Evolutionary conservation across 2,888 invertebrate genomes (phyloP).

Genomic region (Drosophila putrida): DNA sequence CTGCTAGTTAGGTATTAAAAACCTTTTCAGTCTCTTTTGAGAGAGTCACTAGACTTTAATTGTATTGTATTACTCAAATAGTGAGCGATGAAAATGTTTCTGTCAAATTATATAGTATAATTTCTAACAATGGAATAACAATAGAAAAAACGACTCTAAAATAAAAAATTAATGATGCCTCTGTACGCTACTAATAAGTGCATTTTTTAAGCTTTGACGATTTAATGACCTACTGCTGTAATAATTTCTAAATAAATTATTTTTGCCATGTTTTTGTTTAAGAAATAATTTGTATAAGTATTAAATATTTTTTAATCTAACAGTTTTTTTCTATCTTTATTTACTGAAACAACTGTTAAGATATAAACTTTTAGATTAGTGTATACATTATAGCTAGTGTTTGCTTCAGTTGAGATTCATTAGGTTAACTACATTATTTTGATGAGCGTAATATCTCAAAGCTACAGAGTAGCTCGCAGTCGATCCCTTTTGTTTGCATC

Average conservation of each 20-base stretch:
- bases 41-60: background rate
- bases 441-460: too few relatives aligned
- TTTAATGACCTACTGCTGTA: background rate
- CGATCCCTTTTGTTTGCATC: too few relatives aligned
- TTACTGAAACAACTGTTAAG: too few relatives aligned
- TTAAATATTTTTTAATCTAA: too few relatives aligned
- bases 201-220: background rate
- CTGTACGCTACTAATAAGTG: background rate
- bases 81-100: background rate
- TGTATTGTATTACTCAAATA: background rate
- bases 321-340: too few relatives aligned
- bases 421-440: too few relatives aligned
- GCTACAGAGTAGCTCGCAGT: background rate
- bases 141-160: background rate
- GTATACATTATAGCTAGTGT: too few relatives aligned
- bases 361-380: too few relatives aligned
- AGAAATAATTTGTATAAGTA: background rate
- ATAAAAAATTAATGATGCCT: background rate
- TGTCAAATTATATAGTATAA: constrained; percentile 1
- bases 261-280: too few relatives aligned
- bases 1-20: background rate
- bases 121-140: background rate
- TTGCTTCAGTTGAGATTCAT: too few relatives aligned
- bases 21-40: too few relatives aligned
- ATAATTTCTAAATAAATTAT: background rate